Evolutionary conservation across 2,888 invertebrate species (phyloP), one percentile per base, ranked within the genome.

Genomic region (Drosophila maculinotata): DNA sequence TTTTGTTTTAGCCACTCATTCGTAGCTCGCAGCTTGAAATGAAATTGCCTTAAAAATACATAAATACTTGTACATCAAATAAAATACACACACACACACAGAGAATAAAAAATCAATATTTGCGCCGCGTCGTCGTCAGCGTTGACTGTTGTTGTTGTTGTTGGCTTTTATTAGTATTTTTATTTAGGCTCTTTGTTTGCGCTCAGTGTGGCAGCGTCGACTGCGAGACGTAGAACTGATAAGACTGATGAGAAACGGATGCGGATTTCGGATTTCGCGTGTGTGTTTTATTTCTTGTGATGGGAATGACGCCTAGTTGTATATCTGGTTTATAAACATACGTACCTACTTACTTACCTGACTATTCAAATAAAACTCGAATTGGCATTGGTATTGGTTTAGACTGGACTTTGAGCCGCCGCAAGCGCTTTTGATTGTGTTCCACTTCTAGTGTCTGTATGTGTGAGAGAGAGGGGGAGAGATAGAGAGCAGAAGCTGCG

Each of bases 61-160:
- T 74, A 57, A 10, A 36, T 10, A 36, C 15, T 45, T 60, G 69
- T 56, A 60, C 56, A 72, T 62, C 63, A 60, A 71, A 69, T 60
- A 57, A 59, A 75, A 66, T 58, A 26, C 54, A 45, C 53, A 73
- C 35, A 41, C 42, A 57, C 36, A 35, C 35, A 36, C 17, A 48
- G 14, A 54, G 8, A 7, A 80, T 70, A 69, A 77, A n/a, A 81
- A 82, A 82, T 82, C 81, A 82, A 82, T 82, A 82, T 82, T 82
- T 85, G 72, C 75, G 54, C 82, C 66, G 75, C 69, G 83, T 80
- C 76, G 20, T 4, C 65, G 70, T 63, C 72, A 62, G 52, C 51
- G 39, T 28, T 48, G n/a, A n/a, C n/a, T n/a, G n/a, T n/a, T n/a
- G n/a, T n/a, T n/a, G 17, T 45, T 41, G 45, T 62, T 53, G 8